phyloP scores from a whole-genome alignment of 2,113 vertebrate species.

The Urocitellus parryii region DNA sequence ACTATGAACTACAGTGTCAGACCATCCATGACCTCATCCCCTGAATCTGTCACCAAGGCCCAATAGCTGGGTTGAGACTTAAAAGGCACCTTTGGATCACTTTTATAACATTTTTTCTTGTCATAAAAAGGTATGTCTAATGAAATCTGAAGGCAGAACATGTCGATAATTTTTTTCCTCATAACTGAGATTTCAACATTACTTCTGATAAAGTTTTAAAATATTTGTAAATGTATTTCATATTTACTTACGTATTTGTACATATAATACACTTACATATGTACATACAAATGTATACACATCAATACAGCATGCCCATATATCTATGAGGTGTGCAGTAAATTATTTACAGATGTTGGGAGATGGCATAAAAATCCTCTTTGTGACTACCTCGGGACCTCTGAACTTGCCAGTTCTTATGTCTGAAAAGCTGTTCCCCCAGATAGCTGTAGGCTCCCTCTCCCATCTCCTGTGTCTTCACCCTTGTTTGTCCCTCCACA shows the following conservation, averaged over 20 bases:
- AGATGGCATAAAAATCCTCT: not conserved
- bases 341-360: not conserved
- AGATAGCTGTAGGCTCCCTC: not conserved
- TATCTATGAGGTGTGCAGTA: not conserved
- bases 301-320: not conserved
- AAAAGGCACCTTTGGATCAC: not conserved
- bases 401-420: constrained; percentile 4
- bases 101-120: constrained; percentile 11
- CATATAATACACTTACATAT: not conserved
- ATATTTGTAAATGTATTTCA: not conserved
- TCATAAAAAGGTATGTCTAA: constrained; percentile 35
- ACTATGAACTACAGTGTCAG: not conserved
- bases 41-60: constrained; percentile 38
- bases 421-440: not conserved
- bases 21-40: not conserved
- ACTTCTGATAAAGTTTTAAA: not conserved
- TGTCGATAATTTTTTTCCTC: constrained; percentile 13
- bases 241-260: not conserved
- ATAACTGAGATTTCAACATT: constrained; percentile 10
- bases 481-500: not conserved
- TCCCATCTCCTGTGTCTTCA: not conserved
- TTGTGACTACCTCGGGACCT: not conserved
- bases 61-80: not conserved
- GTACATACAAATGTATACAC: not conserved
- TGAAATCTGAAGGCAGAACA: not conserved